Evolutionary conservation across 2,113 vertebrate species (phyloP).

Genomic region (Uria lomvia): DNA sequence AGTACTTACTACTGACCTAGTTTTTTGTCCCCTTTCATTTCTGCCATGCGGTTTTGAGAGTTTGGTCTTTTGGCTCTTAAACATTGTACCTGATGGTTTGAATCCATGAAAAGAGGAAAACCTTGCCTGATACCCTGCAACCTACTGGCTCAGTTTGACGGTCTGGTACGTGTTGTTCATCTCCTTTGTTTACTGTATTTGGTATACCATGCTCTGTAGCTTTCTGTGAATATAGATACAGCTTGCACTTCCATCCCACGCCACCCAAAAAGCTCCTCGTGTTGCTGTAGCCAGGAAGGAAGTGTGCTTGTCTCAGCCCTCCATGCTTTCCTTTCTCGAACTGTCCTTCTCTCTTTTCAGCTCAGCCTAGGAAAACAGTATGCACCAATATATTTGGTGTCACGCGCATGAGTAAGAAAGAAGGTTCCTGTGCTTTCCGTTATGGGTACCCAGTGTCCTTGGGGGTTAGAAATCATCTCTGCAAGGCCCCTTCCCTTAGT

Average conservation of each 20-base stretch:
- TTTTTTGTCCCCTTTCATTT: background rate
- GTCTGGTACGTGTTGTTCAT: background rate
- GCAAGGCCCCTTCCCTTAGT: background rate
- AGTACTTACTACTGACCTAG: background rate
- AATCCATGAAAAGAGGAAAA: background rate
- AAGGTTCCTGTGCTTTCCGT: background rate
- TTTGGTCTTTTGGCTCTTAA: background rate
- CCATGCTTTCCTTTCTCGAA: background rate
- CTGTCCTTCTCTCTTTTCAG: background rate
- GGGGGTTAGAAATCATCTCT: background rate
- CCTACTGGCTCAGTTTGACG: background rate
- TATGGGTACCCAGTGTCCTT: background rate
- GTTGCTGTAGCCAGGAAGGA: background rate
- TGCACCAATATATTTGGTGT: background rate
- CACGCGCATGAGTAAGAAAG: background rate
- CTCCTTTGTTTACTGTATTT: background rate
- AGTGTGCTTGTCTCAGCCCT: background rate
- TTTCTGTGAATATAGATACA: background rate
- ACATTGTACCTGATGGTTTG: background rate
- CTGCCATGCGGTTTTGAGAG: background rate
- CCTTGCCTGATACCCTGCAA: background rate
- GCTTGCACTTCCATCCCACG: background rate
- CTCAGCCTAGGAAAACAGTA: background rate
- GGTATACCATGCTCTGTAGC: background rate
- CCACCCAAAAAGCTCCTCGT: background rate